phyloP scores from a whole-genome alignment of 2,888 invertebrate genomes.

The Agrenia bidenticulata region DNA sequence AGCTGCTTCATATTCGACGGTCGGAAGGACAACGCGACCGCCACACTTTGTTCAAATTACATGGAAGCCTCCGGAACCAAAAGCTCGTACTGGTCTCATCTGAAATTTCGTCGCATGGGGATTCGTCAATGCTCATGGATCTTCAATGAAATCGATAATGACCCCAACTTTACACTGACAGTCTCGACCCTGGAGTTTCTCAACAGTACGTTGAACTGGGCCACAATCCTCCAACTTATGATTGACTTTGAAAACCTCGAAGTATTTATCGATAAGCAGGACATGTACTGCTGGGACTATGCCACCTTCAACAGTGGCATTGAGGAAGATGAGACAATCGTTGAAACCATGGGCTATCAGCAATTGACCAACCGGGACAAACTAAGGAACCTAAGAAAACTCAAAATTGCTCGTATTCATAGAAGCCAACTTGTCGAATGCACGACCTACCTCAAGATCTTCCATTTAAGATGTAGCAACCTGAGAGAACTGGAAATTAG shows the following conservation, averaged over 20 bases:
- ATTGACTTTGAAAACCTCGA: conserved; percentile 43
- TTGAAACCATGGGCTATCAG: conserved; percentile 37
- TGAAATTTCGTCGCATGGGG: conserved; percentile 38
- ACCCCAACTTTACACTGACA: conserved; percentile 25
- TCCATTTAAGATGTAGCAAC: conserved; percentile 20
- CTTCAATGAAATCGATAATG: conserved; percentile 24
- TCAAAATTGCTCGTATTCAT: conserved; percentile 41
- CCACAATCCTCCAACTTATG: conserved; percentile 42
- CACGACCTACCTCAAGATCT: conserved; percentile 48
- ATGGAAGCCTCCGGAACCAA: conserved; percentile 36
- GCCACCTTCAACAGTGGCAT: conserved; percentile 48
- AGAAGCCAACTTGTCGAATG: conserved; percentile 48
- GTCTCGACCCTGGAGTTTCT: conserved; percentile 48
- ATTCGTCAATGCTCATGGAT: conserved; percentile 46
- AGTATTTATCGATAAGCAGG: conserved; percentile 37
- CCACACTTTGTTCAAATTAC: conserved; percentile 34
- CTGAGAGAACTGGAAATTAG: conserved; percentile 44
- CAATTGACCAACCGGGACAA: conserved; percentile 31
- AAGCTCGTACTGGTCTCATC: conserved; percentile 41
- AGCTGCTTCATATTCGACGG: conserved; percentile 50
- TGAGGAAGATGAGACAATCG: conserved; percentile 46
- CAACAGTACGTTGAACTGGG: conserved; percentile 50
- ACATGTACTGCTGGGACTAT: conserved; percentile 50
- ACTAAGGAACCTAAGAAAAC: conserved; percentile 27
- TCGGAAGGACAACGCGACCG: conserved; percentile 42